phyloP scores from a whole-genome alignment of 2,888 invertebrate species.

The Sphaeridia pumilis region DNA sequence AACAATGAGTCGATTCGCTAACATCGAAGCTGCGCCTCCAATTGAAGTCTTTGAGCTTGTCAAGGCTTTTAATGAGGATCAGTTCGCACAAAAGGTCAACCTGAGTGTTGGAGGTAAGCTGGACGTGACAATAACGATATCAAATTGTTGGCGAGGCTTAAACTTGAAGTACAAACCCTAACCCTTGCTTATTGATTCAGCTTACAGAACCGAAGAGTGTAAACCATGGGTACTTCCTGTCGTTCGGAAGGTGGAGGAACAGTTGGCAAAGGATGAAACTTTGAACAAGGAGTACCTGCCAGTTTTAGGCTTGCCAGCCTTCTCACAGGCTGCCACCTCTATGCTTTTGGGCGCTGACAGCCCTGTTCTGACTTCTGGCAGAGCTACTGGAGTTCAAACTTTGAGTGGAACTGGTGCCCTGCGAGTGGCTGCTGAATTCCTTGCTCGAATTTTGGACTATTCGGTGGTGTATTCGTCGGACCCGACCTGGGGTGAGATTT shows the following conservation, averaged over 20 bases:
- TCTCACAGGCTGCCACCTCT: conserved; percentile 60
- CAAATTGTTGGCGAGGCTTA: too few relatives aligned
- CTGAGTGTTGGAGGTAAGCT: conserved; percentile 84
- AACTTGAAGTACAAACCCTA: too few relatives aligned
- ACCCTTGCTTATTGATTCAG: too few relatives aligned
- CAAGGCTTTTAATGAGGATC: conserved; percentile 62
- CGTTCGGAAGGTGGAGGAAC: conserved; percentile 74
- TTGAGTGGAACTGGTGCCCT: conserved; percentile 91
- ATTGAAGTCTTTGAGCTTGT: conserved; percentile 89
- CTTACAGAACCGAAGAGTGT: conserved; percentile 82
- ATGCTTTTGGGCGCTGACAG: conserved; percentile 77
- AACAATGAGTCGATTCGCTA: conserved; percentile 12
- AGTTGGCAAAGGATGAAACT: conserved; percentile 64
- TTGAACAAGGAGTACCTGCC: conserved; percentile 93
- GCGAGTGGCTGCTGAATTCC: conserved; percentile 78
- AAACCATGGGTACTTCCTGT: conserved; percentile 97
- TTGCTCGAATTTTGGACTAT: conserved; percentile 49
- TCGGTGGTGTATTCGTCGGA: conserved; percentile 63
- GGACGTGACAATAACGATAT: too few relatives aligned
- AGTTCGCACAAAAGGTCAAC: conserved; percentile 73
- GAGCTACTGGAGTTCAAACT: conserved; percentile 82
- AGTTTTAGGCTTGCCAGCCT: conserved; percentile 72
- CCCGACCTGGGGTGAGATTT: conserved; percentile 98
- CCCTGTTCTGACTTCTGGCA: conserved; percentile 52
- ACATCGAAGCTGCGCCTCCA: conserved; percentile 62